phyloP scores from a whole-genome alignment of 2,888 invertebrate genomes.

The Drosophila atroscutellata region DNA sequence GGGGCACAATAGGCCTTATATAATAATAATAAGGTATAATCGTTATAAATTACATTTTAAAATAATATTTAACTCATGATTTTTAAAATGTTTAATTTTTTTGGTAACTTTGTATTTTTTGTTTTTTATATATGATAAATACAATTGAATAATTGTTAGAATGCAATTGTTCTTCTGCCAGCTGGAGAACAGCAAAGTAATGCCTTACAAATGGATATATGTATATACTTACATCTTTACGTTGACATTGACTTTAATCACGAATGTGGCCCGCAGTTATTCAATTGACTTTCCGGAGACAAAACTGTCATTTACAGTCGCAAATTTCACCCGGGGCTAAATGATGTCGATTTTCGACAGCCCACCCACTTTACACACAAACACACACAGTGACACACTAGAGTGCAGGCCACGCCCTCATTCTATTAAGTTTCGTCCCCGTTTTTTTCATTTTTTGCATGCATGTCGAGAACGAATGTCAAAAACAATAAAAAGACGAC shows the following conservation, averaged over 20 bases:
- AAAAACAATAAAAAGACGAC: constrained; percentile 71
- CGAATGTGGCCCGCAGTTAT: constrained; percentile 34
- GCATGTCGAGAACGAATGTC: constrained; percentile 54
- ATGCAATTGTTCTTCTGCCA: neutral
- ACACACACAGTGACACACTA: constrained; percentile 13
- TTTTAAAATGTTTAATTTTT: neutral
- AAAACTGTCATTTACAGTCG: constrained; percentile 64
- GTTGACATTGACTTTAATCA: constrained; percentile 1
- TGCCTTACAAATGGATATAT: neutral
- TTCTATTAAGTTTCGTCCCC: constrained; percentile 35
- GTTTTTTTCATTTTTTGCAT: constrained; percentile 22
- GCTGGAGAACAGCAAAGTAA: neutral
- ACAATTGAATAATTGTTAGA: neutral
- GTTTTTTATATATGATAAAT: neutral
- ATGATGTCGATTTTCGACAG: constrained; percentile 16
- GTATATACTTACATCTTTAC: neutral
- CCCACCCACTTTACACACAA: constrained; percentile 20
- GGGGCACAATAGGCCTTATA: too few species aligned
- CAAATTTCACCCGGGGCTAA: constrained; percentile 39
- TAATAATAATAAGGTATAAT: too few species aligned
- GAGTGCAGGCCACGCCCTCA: constrained; percentile 38
- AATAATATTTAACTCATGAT: neutral
- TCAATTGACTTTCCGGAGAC: constrained; percentile 62
- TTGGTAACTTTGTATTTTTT: rapidly evolving
- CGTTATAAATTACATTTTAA: too few species aligned